A percentile compares a stretch with the other conserved stretches of the same genome.
phyloP scores from a whole-genome alignment of 1,140 invertebrate species.

The Nebria ingens region DNA sequence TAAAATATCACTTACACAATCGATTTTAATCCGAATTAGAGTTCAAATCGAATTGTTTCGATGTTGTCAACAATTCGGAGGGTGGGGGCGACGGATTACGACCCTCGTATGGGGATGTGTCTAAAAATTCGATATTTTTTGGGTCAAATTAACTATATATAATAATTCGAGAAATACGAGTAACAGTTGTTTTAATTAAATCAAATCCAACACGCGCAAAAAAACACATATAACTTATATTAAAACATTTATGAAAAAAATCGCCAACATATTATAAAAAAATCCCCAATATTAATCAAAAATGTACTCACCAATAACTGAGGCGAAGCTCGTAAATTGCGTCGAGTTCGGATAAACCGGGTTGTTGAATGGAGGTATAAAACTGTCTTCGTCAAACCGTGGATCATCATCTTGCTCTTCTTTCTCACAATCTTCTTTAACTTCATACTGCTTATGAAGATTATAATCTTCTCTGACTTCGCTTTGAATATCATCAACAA shows the following conservation, averaged over 20 bases:
- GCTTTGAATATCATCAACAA: conserved; percentile 11
- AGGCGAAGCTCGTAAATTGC: conserved; percentile 27
- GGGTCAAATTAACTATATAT: no score
- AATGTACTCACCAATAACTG: conserved; percentile 29
- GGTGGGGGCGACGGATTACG: conserved; percentile 34
- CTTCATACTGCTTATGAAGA: conserved; percentile 1
- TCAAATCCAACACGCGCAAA: background rate
- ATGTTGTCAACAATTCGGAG: background rate
- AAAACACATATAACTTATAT: background rate
- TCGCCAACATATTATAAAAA: no score
- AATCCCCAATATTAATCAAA: background rate
- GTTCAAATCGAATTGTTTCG: no score
- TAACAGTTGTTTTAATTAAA: no score
- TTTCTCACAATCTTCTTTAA: conserved; percentile 11
- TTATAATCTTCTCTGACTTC: background rate
- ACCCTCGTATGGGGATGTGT: conserved; percentile 32
- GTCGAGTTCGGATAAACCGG: conserved; percentile 32
- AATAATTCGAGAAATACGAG: no score
- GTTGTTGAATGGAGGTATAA: conserved; percentile 34
- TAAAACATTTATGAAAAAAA: background rate
- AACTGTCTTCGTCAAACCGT: conserved; percentile 18
- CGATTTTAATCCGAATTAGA: no score
- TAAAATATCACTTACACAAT: no score
- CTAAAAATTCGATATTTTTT: conserved; percentile 13
- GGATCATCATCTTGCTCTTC: conserved; percentile 14